phyloP scores from a whole-genome alignment of 1,140 invertebrate species.

The Ceratosolen solmsi region DNA sequence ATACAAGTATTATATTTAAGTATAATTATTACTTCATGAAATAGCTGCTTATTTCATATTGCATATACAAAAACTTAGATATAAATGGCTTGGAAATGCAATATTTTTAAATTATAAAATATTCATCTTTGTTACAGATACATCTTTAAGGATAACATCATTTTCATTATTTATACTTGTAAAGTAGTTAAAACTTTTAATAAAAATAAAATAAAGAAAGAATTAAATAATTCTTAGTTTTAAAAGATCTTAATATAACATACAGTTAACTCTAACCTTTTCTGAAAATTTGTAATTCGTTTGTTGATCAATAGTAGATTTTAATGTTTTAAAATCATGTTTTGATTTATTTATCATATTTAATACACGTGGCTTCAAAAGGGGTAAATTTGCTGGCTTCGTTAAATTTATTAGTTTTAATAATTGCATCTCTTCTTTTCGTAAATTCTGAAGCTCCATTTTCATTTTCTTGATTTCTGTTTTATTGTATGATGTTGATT shows the following conservation, averaged over 20 bases:
- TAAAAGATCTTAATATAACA: background rate
- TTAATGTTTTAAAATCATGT: background rate
- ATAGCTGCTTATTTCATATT: too few relatives aligned
- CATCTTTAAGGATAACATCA: too few relatives aligned
- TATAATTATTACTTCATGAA: too few relatives aligned
- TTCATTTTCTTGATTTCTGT: constrained; percentile 67
- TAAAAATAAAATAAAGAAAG: too few relatives aligned
- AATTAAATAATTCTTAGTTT: too few relatives aligned
- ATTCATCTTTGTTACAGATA: too few relatives aligned
- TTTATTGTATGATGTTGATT: constrained; percentile 68
- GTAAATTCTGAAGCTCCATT: constrained; percentile 79
- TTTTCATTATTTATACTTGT: too few relatives aligned
- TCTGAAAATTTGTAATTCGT: constrained; percentile 35
- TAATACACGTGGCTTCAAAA: constrained; percentile 61
- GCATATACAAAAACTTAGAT: too few relatives aligned
- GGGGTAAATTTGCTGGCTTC: constrained; percentile 81
- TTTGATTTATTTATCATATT: constrained; percentile 22
- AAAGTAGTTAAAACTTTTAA: too few relatives aligned
- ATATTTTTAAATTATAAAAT: too few relatives aligned
- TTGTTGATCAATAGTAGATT: constrained; percentile 15
- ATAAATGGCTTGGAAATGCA: too few relatives aligned
- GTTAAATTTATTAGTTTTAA: constrained; percentile 85
- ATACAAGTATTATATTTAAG: too few relatives aligned
- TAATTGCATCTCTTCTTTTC: constrained; percentile 80
- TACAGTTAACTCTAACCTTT: constrained; percentile 27